Evolutionary conservation across 2,113 vertebrate genomes (phyloP).

Genomic region (Tachysurus fulvidraco): DNA sequence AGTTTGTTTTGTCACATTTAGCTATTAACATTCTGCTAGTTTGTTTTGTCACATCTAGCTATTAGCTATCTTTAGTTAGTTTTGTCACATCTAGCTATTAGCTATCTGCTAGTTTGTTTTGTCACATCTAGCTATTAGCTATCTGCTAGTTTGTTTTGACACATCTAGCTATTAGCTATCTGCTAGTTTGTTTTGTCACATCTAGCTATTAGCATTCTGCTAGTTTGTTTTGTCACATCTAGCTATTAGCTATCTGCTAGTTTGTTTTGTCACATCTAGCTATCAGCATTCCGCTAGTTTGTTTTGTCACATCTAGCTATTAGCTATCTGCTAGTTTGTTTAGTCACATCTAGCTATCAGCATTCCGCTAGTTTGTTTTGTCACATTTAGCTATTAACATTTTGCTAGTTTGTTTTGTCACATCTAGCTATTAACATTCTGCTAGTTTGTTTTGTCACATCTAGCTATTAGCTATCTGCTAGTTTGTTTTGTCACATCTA

Average conservation of each 20-base stretch:
- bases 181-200: not conserved
- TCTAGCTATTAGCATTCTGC: not conserved
- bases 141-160: not conserved
- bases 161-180: not conserved
- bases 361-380: not conserved
- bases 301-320: not conserved
- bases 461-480: not conserved
- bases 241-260: not conserved
- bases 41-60: not conserved
- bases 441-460: not conserved
- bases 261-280: not conserved
- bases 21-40: not conserved
- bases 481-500: not conserved
- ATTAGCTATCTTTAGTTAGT: not conserved
- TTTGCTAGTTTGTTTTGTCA: not conserved
- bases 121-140: not conserved
- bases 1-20: not conserved
- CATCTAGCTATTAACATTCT: not conserved
- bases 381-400: not conserved
- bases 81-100: not conserved
- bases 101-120: not conserved
- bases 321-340: not conserved
- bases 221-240: not conserved
- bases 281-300: not conserved
- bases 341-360: not conserved